These are phyloP conservation scores for Alloplasta piceator DNA, from an alignment of 2,888 invertebrate species.

Conservation along the genomic window DNA sequence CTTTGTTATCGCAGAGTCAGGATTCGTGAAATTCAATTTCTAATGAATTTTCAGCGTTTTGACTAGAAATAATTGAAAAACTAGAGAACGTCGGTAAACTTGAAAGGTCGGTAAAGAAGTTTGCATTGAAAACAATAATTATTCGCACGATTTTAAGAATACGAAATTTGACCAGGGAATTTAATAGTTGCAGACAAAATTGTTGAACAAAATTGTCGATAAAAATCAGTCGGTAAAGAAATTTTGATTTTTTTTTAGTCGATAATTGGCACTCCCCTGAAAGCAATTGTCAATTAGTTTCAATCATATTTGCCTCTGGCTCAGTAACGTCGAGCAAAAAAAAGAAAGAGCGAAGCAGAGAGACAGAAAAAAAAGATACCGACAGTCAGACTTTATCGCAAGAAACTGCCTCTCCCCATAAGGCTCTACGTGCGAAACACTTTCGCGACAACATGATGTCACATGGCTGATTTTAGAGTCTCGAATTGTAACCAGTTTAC, in stretches of 20 bases:
- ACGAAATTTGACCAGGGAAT: too few species aligned
- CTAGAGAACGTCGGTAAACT: too few species aligned
- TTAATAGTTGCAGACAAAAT: background rate
- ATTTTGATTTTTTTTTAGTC: background rate
- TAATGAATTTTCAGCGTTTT: background rate
- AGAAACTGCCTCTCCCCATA: conserved; percentile 34
- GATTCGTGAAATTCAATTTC: too few species aligned
- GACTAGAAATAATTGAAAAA: too few species aligned
- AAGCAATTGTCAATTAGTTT: conserved; percentile 36
- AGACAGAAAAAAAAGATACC: conserved; percentile 2
- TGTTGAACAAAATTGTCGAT: background rate
- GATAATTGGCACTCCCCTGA: background rate
- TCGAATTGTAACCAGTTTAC: conserved; percentile 54
- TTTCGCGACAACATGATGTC: conserved; percentile 52
- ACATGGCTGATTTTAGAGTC: conserved; percentile 56
- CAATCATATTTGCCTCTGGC: conserved; percentile 7
- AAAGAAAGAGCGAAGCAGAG: background rate
- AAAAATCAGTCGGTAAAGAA: conserved; percentile 1
- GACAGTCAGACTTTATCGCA: background rate
- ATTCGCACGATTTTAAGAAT: too few species aligned
- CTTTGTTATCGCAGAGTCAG: too few species aligned
- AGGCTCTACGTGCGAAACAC: conserved; percentile 27
- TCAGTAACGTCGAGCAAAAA: background rate
- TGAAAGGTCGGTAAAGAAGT: too few species aligned
- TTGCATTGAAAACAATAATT: too few species aligned